phyloP scores from a whole-genome alignment of 2,888 invertebrate genomes.

The Polymixis flavicincta region DNA sequence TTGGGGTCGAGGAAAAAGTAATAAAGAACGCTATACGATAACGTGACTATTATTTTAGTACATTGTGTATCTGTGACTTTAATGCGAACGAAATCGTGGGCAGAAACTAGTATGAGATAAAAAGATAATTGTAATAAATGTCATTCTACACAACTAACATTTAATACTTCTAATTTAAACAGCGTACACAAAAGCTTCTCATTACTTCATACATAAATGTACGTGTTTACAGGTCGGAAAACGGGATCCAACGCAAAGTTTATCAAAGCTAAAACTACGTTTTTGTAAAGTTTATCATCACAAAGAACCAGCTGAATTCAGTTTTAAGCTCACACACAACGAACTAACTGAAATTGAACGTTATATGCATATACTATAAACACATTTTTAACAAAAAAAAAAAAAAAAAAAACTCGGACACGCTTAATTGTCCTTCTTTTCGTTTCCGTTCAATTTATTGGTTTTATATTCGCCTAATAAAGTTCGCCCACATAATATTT shows the following conservation, averaged over 20 bases:
- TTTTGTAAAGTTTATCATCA: conserved; percentile 16
- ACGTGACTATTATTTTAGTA: too few species aligned
- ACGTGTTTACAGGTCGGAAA: neutral
- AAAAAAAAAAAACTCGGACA: neutral
- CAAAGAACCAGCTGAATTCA: conserved; percentile 10
- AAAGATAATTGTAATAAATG: neutral
- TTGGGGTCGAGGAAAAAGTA: too few species aligned
- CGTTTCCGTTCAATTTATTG: neutral
- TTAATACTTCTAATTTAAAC: neutral
- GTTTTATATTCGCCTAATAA: neutral
- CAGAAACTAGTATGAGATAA: neutral
- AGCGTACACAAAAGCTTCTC: neutral
- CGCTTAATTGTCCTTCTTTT: too few species aligned
- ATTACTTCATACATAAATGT: neutral
- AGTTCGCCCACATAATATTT: neutral
- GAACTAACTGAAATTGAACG: conserved; percentile 6
- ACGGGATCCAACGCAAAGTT: conserved; percentile 7
- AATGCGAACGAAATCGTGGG: too few species aligned
- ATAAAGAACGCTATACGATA: too few species aligned
- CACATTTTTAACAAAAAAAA: too few species aligned
- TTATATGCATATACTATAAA: neutral
- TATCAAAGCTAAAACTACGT: conserved; percentile 28
- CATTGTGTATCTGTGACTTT: too few species aligned
- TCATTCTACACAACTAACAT: neutral
- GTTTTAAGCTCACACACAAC: neutral